Conservation (phyloP, 2,113 vertebrate genomes). For the Felis catus region F.catus_Fca126_mat1.0 CM031413.1:161743001-161743500, state of each 20-base stretch:
- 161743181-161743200: not conserved
- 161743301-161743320: not conserved
- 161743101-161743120: not conserved
- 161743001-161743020: not conserved
- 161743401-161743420: not conserved
- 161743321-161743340: not conserved
- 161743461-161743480: not conserved
- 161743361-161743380: conserved; percentile 5
- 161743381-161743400: conserved; percentile 7
- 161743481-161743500: not conserved
- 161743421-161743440: not conserved
- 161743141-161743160: not conserved
- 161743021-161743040: not conserved
- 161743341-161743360: conserved; percentile 2
- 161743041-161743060: not conserved
- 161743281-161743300: not conserved
- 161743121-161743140: not conserved
- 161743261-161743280: not conserved
- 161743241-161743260: conserved; percentile 1
- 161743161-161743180: not conserved
- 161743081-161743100: conserved; percentile 2
- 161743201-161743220: not conserved
- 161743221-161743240: conserved; percentile 20
- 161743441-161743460: not conserved
- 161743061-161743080: not conserved